Percentiles rank a stretch among this genome's conserved stretches.
These are phyloP conservation scores for Poeciliopsis gracilis DNA, from an alignment of 2,797 vertebrate genomes.

Conservation along the genomic window DNA sequence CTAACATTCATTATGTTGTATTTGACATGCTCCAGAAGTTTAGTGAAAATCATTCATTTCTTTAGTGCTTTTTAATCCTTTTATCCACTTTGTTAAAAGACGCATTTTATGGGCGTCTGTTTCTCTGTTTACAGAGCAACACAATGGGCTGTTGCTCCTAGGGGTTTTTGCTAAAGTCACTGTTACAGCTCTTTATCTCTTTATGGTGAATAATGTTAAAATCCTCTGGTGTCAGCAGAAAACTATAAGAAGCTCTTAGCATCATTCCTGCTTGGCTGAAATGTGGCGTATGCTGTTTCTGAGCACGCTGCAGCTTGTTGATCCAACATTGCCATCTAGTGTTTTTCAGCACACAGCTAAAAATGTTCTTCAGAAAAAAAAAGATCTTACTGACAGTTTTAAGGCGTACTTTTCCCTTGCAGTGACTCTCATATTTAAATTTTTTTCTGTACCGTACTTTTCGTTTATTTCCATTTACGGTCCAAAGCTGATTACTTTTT, in stretches of 20 bases:
- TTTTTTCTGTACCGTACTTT: not conserved
- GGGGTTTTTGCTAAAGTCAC: slow-evolving; percentile 14
- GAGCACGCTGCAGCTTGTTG: not conserved
- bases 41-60: slow-evolving; percentile 3
- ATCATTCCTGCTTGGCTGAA: slow-evolving; percentile 3
- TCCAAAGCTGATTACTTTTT: not conserved
- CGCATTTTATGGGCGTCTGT: not conserved
- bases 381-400: not conserved
- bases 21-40: not conserved
- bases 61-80: not conserved
- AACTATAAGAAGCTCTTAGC: slow-evolving; percentile 16
- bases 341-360: not conserved
- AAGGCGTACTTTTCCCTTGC: not conserved
- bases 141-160: slow-evolving; percentile 6
- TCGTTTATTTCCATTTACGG: not conserved
- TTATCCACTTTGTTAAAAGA: not conserved
- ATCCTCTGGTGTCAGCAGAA: slow-evolving; percentile 28
- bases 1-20: not conserved
- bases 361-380: not conserved
- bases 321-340: slow-evolving; percentile 53
- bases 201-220: slow-evolving; percentile 27
- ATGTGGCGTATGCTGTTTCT: not conserved
- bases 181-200: slow-evolving; percentile 11
- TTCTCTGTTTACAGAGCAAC: not conserved
- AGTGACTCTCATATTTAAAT: not conserved